A percentile compares a stretch with the other conserved stretches of the same genome.
phyloP scores from a whole-genome alignment of 2,113 vertebrate species.

The Pedetes capensis region DNA sequence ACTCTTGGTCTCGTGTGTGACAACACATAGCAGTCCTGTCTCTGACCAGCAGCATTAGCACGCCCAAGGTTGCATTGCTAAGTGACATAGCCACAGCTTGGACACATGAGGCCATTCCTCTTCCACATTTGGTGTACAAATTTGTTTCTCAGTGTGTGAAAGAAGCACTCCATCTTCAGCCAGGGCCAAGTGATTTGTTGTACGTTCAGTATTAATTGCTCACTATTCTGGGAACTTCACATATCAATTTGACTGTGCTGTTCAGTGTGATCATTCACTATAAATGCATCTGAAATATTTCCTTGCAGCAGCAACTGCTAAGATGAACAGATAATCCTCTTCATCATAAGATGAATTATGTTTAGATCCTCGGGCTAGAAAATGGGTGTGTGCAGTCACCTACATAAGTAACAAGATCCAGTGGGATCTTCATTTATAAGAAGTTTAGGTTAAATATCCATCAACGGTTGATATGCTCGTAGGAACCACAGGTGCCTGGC shows the following conservation, averaged over 20 bases:
- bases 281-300: conserved; percentile 58
- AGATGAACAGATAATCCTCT: conserved; percentile 58
- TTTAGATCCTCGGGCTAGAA: background rate
- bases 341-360: conserved; percentile 52
- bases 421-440: background rate
- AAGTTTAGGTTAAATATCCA: background rate
- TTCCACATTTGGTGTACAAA: background rate
- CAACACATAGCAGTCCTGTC: background rate
- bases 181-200: conserved; percentile 52
- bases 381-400: background rate
- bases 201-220: conserved; percentile 69
- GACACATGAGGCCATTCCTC: conserved; percentile 15
- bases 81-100: background rate
- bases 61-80: background rate
- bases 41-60: background rate
- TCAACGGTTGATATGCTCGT: background rate
- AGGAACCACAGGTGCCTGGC: background rate
- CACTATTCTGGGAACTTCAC: conserved; percentile 71
- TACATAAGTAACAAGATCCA: background rate
- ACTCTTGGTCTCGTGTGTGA: background rate
- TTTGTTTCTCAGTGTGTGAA: conserved; percentile 26
- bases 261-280: conserved; percentile 62
- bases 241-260: conserved; percentile 71
- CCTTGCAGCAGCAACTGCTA: conserved; percentile 17
- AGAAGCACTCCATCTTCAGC: conserved; percentile 48